These are phyloP conservation scores for Perca flavescens DNA, from an alignment of 2,113 vertebrate species.

Conservation along the genomic window DNA sequence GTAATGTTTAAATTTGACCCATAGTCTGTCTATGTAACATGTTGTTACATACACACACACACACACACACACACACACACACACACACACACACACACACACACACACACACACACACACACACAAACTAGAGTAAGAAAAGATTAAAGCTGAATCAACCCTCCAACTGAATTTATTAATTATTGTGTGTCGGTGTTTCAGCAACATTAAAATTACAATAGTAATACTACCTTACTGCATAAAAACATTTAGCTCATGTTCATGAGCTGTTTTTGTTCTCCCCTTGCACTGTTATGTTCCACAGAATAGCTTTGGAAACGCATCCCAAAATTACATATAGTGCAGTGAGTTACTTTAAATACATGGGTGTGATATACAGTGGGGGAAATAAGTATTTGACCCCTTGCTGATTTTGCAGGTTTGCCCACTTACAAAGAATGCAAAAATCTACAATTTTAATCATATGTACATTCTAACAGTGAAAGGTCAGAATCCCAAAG, in stretches of 20 bases:
- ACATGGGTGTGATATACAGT: slow-evolving; percentile 47
- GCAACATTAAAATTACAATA: neutral
- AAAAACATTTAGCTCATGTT: neutral
- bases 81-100: too few species aligned
- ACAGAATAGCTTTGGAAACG: neutral
- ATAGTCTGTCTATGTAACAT: too few species aligned
- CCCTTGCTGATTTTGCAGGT: too few species aligned
- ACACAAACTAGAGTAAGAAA: neutral
- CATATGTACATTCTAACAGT: too few species aligned
- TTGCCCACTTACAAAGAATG: too few species aligned
- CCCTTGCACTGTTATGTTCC: neutral
- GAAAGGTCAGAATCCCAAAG: too few species aligned
- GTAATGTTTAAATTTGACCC: neutral
- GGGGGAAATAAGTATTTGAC: too few species aligned
- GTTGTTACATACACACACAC: neutral
- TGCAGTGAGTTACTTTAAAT: slow-evolving; percentile 18
- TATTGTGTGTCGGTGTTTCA: neutral
- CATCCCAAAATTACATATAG: neutral
- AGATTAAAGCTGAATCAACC: neutral
- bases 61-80: neutral
- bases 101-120: too few species aligned
- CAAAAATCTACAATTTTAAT: too few species aligned
- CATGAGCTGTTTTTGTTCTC: neutral
- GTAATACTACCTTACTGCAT: neutral
- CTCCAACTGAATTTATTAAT: neutral